Evolutionary conservation across 2,888 invertebrate genomes (phyloP).

Genomic region (Proisotoma minuta): DNA sequence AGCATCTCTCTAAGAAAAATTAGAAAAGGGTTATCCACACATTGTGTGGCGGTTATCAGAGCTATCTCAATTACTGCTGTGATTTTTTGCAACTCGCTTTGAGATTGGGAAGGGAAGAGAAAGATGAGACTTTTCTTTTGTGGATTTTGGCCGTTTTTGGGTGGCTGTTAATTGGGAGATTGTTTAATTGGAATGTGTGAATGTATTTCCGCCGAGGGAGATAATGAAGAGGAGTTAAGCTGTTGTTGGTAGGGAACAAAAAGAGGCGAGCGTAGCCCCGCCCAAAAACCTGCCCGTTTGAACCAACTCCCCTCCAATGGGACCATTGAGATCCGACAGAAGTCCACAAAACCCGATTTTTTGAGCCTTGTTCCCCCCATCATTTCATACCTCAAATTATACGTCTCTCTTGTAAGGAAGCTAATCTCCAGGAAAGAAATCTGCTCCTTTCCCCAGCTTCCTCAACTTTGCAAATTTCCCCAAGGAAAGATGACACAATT

Average conservation of each 20-base stretch:
- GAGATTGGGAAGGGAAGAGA: too few relatives aligned
- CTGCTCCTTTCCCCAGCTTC: constrained; percentile 5
- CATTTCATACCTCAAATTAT: constrained; percentile 27
- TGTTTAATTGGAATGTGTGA: too few relatives aligned
- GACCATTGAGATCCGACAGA: constrained; percentile 43
- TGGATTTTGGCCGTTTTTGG: too few relatives aligned
- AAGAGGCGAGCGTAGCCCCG: constrained; percentile 34
- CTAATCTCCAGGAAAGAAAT: constrained; percentile 14
- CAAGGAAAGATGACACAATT: not conserved
- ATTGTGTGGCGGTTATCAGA: too few relatives aligned
- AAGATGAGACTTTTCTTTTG: too few relatives aligned
- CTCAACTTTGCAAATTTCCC: not conserved
- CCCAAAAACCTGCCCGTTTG: constrained; percentile 48
- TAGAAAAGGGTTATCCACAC: too few relatives aligned
- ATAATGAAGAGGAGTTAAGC: constrained; percentile 2
- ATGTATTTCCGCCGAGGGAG: not conserved
- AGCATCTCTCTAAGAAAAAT: too few relatives aligned
- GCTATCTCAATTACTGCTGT: too few relatives aligned
- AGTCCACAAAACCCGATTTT: constrained; percentile 44
- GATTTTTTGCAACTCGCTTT: too few relatives aligned
- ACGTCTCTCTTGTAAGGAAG: constrained; percentile 18
- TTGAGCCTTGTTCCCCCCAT: constrained; percentile 20
- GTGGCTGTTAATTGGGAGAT: too few relatives aligned
- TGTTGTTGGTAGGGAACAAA: constrained; percentile 6
- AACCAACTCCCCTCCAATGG: constrained; percentile 46